A percentile compares a stretch with the other conserved stretches of the same genome.
Conservation (phyloP, 2,113 vertebrate genomes). For the Toxotes jaculatrix region DNA sequence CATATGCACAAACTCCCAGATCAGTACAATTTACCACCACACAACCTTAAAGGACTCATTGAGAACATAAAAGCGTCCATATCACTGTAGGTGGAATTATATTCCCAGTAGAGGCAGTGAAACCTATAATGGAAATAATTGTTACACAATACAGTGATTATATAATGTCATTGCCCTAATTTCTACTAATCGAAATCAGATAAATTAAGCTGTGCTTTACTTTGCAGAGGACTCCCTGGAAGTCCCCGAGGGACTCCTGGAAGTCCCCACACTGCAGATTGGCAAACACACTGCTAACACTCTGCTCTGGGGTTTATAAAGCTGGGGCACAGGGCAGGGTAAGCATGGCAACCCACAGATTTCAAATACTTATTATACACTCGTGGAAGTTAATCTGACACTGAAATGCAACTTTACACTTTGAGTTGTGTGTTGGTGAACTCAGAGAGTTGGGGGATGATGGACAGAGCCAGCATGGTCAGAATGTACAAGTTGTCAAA, state of each 20-base stretch:
- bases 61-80: not conserved
- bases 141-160: constrained; percentile 42
- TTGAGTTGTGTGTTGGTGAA: constrained; percentile 28
- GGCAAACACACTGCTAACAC: constrained; percentile 4
- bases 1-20: not conserved
- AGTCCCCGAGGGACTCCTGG: constrained; percentile 35
- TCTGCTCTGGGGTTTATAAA: constrained; percentile 6
- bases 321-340: not conserved
- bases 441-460: not conserved
- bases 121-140: constrained; percentile 40
- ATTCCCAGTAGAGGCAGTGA: not conserved
- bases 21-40: not conserved
- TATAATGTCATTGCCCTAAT: constrained; percentile 47
- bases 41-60: not conserved
- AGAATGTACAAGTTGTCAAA: constrained; percentile 64
- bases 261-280: constrained; percentile 4
- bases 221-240: constrained; percentile 42
- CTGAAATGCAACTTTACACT: constrained; percentile 48
- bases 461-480: constrained; percentile 2
- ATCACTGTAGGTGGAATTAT: not conserved
- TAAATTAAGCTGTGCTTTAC: constrained; percentile 30
- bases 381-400: constrained; percentile 17
- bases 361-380: constrained; percentile 39
- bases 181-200: constrained; percentile 31
- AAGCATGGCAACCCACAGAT: not conserved